Evolutionary conservation across 1,140 invertebrate genomes (phyloP).

Genomic region (Saccostrea cuccullata): DNA sequence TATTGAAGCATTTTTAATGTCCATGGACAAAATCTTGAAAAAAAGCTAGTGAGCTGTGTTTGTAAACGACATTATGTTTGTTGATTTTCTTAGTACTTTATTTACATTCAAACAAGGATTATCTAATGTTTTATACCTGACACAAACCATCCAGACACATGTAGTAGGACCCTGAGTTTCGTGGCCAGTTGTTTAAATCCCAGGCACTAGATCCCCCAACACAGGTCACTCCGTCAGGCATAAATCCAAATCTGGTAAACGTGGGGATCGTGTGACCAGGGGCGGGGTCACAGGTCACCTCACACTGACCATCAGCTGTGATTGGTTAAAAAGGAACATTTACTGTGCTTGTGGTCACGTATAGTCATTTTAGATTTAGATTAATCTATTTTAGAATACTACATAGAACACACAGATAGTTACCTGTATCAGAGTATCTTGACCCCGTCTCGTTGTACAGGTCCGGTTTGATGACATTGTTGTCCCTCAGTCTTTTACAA

Average conservation of each 20-base stretch:
- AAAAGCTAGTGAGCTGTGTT: too few relatives aligned
- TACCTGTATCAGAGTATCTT: slow-evolving; percentile 2
- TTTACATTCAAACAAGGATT: background rate
- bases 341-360: too few relatives aligned
- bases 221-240: slow-evolving; percentile 41
- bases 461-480: background rate
- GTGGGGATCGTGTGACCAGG: slow-evolving; percentile 13
- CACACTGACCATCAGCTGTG: slow-evolving; percentile 42
- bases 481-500: background rate
- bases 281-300: slow-evolving; percentile 31
- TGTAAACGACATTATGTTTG: too few relatives aligned
- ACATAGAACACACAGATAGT: too few relatives aligned
- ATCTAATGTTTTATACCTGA: slow-evolving; percentile 18
- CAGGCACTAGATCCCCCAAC: background rate
- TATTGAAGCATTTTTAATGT: too few relatives aligned
- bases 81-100: too few relatives aligned
- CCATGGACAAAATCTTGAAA: too few relatives aligned
- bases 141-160: slow-evolving; percentile 47
- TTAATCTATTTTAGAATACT: too few relatives aligned
- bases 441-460: background rate
- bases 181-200: slow-evolving; percentile 44
- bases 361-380: too few relatives aligned
- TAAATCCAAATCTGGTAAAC: slow-evolving; percentile 41
- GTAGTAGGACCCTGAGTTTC: slow-evolving; percentile 42
- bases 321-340: background rate